Evolutionary conservation across 2,113 vertebrate species (phyloP), one percentile per base, ranked within the genome.

Genomic region (Lethenteron reissneri): DNA sequence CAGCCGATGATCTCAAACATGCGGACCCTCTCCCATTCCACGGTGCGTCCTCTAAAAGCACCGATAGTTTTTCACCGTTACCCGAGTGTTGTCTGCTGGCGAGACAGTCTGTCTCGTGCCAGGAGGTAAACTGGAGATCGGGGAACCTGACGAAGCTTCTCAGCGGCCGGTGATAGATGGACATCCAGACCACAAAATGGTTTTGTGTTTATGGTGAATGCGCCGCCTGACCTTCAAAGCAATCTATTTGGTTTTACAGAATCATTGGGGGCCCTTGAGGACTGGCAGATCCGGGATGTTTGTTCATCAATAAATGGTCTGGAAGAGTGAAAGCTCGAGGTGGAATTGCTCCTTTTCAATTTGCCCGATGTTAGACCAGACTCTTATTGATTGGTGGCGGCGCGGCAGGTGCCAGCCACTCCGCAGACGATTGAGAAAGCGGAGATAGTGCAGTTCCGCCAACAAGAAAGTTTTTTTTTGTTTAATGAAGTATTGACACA

Each of bases 341-440:
- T 25, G 25, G 64, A 68, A 68, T 68, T 68, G 64, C 25, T 68
- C 64, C 64, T 68, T 25, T 68, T 68, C 64, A 68, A 68, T 68
- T 68, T 68, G n/a, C 64, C 25, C 11, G 64, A 68, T 68, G 64
- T 25, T 25, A 68, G 64, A 68, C 64, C 9, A 68, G 64, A 68
- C n/a, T 17, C 64, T 9, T 68, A 68, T 68, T 25, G 64, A 68
- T 68, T 68, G 64, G 9, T 11, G 64, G 25, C n/a, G 25, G n/a
- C 64, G n/a, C 64, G 64, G 25, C n/a, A n/a, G 64, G 25, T 68
- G n/a, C 25, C 25, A 21, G 25, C 64, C 25, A 68, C 64, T n/a
- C 60, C 14, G 14, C 60, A 19, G 14, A 64, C 17, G 14, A 64
- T 25, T 68, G n/a, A 21, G 25, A 68, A n/a, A 68, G 64, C 64